These are phyloP conservation scores for Albula goreensis DNA, from an alignment of 2,113 vertebrate species.

Conservation along the genomic window DNA sequence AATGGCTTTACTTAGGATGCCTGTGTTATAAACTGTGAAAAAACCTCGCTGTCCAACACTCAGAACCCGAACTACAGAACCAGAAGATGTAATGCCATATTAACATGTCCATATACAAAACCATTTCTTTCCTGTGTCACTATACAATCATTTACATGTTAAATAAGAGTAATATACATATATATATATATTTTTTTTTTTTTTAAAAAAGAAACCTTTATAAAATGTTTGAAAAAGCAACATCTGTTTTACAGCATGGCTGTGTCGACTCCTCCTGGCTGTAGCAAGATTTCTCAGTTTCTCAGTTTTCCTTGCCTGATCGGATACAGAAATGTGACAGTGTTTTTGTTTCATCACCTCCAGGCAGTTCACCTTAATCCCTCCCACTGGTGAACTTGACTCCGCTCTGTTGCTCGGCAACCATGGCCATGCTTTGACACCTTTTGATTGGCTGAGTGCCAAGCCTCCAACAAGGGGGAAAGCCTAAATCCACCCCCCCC, in stretches of 20 bases:
- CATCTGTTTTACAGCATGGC: too few species aligned
- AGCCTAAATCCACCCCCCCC: not conserved
- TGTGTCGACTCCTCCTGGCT: too few species aligned
- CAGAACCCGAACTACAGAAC: too few species aligned
- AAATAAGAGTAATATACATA: not conserved
- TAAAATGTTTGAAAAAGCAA: not conserved
- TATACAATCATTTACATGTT: constrained; percentile 1
- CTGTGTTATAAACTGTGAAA: not conserved
- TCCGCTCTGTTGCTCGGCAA: not conserved
- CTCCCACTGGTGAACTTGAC: not conserved
- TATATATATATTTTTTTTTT: too few species aligned
- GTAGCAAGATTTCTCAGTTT: not conserved
- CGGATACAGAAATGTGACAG: not conserved
- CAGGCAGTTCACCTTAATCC: not conserved
- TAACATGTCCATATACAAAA: constrained; percentile 18
- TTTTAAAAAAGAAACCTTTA: constrained; percentile 11
- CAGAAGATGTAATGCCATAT: not conserved
- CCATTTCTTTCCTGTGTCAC: not conserved
- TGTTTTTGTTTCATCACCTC: not conserved
- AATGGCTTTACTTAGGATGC: not conserved
- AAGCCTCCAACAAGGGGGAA: not conserved
- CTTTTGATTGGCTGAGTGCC: not conserved
- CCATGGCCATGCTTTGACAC: not conserved
- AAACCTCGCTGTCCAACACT: not conserved
- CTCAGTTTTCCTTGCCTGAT: not conserved